These are phyloP conservation scores for Toxostoma redivivum DNA, from an alignment of 2,113 vertebrate species.

Conservation along the genomic window DNA sequence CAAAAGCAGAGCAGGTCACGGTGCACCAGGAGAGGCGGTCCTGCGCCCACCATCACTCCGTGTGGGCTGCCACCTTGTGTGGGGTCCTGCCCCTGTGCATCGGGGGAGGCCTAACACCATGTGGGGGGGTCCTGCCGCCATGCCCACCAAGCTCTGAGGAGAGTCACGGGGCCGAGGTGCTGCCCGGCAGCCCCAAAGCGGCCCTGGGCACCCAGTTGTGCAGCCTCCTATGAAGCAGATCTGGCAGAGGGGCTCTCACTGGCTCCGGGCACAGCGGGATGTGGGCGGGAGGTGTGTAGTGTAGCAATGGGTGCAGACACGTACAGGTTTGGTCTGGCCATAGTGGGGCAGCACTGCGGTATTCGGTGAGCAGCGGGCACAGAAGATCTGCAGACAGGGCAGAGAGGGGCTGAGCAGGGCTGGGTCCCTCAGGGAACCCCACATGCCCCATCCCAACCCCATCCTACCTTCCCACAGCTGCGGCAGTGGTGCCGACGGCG, in stretches of 20 bases:
- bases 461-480: conserved; percentile 73
- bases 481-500: conserved; percentile 75
- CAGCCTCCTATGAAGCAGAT: fast-evolving
- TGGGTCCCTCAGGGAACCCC: fast-evolving
- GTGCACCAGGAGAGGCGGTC: neutral
- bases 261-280: neutral
- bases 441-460: fast-evolving
- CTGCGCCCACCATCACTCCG: neutral
- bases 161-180: neutral
- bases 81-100: neutral
- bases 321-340: conserved; percentile 48
- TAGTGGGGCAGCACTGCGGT: conserved; percentile 37
- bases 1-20: neutral
- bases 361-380: conserved; percentile 66
- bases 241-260: neutral
- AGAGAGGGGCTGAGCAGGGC: neutral
- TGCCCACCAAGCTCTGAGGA: neutral
- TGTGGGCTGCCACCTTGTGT: fast-evolving
- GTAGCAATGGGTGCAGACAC: conserved; percentile 73
- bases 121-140: neutral
- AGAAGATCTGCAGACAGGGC: conserved; percentile 66
- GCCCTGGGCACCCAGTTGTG: neutral
- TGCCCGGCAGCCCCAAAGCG: neutral
- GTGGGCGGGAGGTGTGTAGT: neutral
- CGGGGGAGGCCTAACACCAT: neutral